Conservation (phyloP, 2,888 invertebrate species). For the Eupithecia abbreviata region DNA sequence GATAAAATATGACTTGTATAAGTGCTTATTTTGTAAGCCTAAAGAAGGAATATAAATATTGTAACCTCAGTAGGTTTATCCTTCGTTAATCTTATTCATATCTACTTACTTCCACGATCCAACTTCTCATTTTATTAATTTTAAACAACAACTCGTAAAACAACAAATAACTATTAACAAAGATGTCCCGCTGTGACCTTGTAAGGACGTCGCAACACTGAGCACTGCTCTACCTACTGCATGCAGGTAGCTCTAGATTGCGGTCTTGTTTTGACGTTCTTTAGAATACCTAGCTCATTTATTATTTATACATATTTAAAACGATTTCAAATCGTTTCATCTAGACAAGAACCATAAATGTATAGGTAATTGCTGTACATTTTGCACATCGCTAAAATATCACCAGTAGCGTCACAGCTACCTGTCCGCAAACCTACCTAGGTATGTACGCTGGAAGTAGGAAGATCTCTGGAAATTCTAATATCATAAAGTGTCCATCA, state of each 20-base stretch:
- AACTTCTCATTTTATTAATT: background rate
- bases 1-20: no score
- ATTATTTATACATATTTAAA: no score
- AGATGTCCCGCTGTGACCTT: conserved; percentile 8
- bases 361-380: no score
- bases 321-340: no score
- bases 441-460: no score
- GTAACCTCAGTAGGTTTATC: no score
- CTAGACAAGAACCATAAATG: no score
- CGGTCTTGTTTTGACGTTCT: background rate
- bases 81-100: background rate
- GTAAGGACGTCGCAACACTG: conserved; percentile 6
- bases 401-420: no score
- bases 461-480: background rate
- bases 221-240: background rate
- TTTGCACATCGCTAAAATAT: no score
- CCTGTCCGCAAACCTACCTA: no score
- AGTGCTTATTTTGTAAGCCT: no score
- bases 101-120: background rate
- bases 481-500: background rate
- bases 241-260: background rate
- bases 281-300: background rate
- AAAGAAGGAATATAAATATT: no score
- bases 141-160: background rate
- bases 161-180: background rate